A percentile compares a stretch with the other conserved stretches of the same genome.
These are phyloP conservation scores for Hydropsyche tenuis DNA, from an alignment of 1,140 invertebrate genomes.

Conservation along the genomic window DNA sequence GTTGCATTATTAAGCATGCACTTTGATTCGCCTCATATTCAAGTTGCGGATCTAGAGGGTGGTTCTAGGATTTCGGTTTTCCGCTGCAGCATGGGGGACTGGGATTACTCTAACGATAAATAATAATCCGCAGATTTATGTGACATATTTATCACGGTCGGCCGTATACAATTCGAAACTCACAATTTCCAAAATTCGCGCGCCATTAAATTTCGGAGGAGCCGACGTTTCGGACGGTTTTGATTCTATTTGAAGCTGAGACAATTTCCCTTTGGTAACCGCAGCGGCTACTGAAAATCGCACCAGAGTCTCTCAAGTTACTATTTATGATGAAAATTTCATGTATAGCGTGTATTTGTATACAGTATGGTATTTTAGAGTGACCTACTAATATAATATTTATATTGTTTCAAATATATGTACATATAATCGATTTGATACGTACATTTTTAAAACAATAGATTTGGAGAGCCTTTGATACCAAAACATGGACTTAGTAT, in stretches of 20 bases:
- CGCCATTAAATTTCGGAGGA: constrained; percentile 47
- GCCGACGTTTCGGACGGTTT: constrained; percentile 35
- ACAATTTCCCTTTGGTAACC: constrained; percentile 48
- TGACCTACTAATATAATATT: too few relatives aligned
- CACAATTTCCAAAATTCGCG: constrained; percentile 49
- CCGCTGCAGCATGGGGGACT: background rate
- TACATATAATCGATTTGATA: too few relatives aligned
- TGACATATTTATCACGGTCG: constrained; percentile 46
- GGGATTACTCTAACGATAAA: constrained; percentile 46
- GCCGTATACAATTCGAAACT: constrained; percentile 46
- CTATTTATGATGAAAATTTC: background rate
- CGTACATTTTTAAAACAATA: too few relatives aligned
- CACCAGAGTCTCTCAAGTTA: constrained; percentile 12
- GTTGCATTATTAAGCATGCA: background rate
- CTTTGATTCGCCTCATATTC: too few relatives aligned
- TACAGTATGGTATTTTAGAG: background rate
- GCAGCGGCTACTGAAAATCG: background rate
- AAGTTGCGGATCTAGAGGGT: background rate
- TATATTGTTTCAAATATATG: too few relatives aligned
- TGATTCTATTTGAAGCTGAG: constrained; percentile 48
- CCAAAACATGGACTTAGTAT: constrained; percentile 43
- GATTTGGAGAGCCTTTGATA: constrained; percentile 8
- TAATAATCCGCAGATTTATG: constrained; percentile 50
- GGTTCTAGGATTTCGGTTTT: background rate
- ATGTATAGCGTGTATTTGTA: background rate